A percentile compares a stretch with the other conserved stretches of the same genome.
phyloP scores from a whole-genome alignment of 2,888 invertebrate genomes.

The Loripinus fragilis region DNA sequence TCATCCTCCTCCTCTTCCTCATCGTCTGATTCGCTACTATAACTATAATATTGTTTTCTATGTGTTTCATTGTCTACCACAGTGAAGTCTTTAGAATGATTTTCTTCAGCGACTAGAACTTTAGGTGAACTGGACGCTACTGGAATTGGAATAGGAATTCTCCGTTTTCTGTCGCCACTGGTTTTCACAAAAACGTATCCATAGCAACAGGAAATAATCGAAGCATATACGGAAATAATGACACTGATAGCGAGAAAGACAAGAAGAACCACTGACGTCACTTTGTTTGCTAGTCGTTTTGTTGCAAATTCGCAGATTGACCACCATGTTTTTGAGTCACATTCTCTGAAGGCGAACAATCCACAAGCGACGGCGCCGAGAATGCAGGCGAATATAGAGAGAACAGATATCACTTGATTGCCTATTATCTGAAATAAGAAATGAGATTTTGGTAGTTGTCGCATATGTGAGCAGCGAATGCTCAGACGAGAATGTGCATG shows the following conservation, averaged over 20 bases:
- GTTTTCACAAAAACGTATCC: slow-evolving; percentile 51
- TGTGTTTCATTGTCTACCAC: slow-evolving; percentile 37
- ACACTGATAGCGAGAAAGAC: slow-evolving; percentile 37
- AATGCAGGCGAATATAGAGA: slow-evolving; percentile 39
- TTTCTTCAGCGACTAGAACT: slow-evolving; percentile 23
- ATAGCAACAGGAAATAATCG: slow-evolving; percentile 53
- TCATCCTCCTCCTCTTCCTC: slow-evolving; percentile 18
- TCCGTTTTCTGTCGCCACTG: neutral
- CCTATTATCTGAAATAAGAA: slow-evolving; percentile 42
- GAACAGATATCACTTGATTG: slow-evolving; percentile 42
- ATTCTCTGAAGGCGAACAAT: slow-evolving; percentile 53
- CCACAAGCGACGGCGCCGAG: slow-evolving; percentile 51
- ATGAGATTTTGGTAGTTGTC: too few relatives aligned
- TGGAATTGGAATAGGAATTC: slow-evolving; percentile 38
- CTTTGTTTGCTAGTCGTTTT: slow-evolving; percentile 43
- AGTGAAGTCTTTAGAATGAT: slow-evolving; percentile 1
- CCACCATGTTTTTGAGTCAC: slow-evolving; percentile 50
- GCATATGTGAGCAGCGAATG: too few relatives aligned
- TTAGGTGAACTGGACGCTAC: slow-evolving; percentile 39
- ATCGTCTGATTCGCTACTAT: neutral
- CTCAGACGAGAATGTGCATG: neutral
- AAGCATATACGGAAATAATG: slow-evolving; percentile 38
- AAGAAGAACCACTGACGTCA: slow-evolving; percentile 43
- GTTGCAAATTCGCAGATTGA: slow-evolving; percentile 44
- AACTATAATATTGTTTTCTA: slow-evolving; percentile 33